phyloP scores from a whole-genome alignment of 2,888 invertebrate species.

The Acrobasis repandana region DNA sequence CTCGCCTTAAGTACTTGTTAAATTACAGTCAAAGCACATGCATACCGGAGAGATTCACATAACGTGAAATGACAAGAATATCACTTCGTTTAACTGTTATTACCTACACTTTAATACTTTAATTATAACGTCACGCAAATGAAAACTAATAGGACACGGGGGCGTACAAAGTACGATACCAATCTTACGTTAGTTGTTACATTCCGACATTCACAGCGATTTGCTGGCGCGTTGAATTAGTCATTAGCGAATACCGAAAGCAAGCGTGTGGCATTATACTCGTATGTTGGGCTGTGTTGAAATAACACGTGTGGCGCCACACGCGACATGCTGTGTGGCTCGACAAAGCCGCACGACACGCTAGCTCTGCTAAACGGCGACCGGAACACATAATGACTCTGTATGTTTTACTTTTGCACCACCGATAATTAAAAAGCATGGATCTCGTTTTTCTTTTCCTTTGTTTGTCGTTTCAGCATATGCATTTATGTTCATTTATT shows the following conservation, averaged over 20 bases:
- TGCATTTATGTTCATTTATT: no score
- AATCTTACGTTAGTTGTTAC: slow-evolving; percentile 30
- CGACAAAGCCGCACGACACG: slow-evolving; percentile 3
- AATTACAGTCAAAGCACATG: no score
- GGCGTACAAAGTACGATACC: slow-evolving; percentile 25
- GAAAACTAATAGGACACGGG: slow-evolving; percentile 21
- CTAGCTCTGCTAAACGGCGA: slow-evolving; percentile 4
- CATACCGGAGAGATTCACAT: neutral
- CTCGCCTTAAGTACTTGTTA: no score
- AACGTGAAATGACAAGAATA: slow-evolving; percentile 10
- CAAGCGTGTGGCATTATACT: slow-evolving; percentile 34
- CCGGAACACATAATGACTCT: slow-evolving; percentile 12
- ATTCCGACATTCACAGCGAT: slow-evolving; percentile 36
- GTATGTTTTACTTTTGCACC: slow-evolving; percentile 8
- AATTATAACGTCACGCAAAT: slow-evolving; percentile 13
- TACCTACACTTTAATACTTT: slow-evolving; percentile 12
- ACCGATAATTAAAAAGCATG: neutral
- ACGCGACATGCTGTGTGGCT: slow-evolving; percentile 27
- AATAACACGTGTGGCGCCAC: slow-evolving; percentile 42
- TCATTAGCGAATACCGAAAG: slow-evolving; percentile 35
- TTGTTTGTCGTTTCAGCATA: no score
- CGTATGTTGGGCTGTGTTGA: slow-evolving; percentile 37
- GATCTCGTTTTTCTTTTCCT: no score
- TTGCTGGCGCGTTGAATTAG: slow-evolving; percentile 43
- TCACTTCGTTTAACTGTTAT: slow-evolving; percentile 11